A percentile compares a stretch with the other conserved stretches of the same genome.
Conservation (phyloP, 2,113 vertebrate species). For the Dendropsophus ebraccatus region DNA sequence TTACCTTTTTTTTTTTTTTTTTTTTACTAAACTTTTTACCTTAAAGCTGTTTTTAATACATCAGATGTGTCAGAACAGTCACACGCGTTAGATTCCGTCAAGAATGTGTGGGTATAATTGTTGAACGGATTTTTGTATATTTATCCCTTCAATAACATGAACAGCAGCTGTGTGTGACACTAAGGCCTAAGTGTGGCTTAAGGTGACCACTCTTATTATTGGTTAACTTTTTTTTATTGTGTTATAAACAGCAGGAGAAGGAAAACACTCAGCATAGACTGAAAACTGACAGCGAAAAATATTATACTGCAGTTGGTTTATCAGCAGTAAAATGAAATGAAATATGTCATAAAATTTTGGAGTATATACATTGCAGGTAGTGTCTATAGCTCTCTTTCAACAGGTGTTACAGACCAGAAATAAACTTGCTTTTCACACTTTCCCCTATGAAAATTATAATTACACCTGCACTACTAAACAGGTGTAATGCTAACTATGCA, state of each 20-base stretch:
- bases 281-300: constrained; percentile 11
- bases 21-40: no score
- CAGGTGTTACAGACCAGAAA: constrained; percentile 1
- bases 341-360: constrained; percentile 1
- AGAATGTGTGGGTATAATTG: no score
- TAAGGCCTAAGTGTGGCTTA: background rate
- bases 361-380: background rate
- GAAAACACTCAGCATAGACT: background rate
- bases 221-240: constrained; percentile 10
- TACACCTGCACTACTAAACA: background rate
- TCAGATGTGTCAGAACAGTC: no score
- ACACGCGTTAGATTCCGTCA: no score
- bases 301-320: constrained; percentile 17
- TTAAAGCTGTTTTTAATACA: no score
- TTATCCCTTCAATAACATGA: no score
- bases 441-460: background rate
- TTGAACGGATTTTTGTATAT: no score
- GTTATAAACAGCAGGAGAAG: background rate
- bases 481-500: background rate
- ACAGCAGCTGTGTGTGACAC: no score
- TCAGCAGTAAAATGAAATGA: constrained; percentile 24
- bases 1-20: no score
- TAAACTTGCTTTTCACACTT: background rate
- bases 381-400: background rate
- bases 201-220: constrained; percentile 2